A percentile compares a stretch with the other conserved stretches of the same genome.
phyloP scores from a whole-genome alignment of 92 coral and sea anemone genomes.

The Chrysogorgia sp. region DNA sequence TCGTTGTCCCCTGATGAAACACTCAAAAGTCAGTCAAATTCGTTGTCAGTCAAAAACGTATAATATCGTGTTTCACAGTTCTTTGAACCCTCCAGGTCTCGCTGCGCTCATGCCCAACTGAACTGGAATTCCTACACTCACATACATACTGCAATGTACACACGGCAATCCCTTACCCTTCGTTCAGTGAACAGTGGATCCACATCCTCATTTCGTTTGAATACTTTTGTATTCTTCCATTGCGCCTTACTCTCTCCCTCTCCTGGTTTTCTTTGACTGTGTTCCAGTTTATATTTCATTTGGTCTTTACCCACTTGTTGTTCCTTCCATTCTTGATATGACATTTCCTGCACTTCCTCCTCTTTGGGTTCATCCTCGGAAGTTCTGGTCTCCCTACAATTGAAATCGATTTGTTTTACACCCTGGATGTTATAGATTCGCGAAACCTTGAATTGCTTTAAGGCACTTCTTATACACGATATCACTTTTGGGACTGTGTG shows the following conservation, averaged over 20 bases:
- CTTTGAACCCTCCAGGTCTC: too few species aligned
- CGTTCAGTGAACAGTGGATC: constrained; percentile 64
- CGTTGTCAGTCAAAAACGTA: too few species aligned
- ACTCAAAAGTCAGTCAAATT: too few species aligned
- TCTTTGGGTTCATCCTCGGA: constrained; percentile 68
- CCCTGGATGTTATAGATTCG: background rate
- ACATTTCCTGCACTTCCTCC: constrained; percentile 81
- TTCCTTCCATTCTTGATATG: constrained; percentile 87
- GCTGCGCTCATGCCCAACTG: too few species aligned
- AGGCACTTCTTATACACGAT: too few species aligned
- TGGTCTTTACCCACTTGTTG: constrained; percentile 67
- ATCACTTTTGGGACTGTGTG: too few species aligned
- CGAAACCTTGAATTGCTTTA: too few species aligned
- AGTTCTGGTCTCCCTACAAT: constrained; percentile 10
- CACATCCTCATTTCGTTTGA: constrained; percentile 58
- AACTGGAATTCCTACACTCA: too few species aligned
- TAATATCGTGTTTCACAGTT: too few species aligned
- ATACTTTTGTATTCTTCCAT: constrained; percentile 91
- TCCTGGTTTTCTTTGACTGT: constrained; percentile 84
- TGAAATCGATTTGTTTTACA: background rate
- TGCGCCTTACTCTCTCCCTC: constrained; percentile 97
- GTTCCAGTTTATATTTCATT: constrained; percentile 64
- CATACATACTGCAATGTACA: background rate
- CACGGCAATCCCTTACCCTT: constrained; percentile 51
- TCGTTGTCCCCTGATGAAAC: too few species aligned